Conservation (phyloP, 2,797 vertebrate genomes). For the Pseudomugil gertrudae region DNA sequence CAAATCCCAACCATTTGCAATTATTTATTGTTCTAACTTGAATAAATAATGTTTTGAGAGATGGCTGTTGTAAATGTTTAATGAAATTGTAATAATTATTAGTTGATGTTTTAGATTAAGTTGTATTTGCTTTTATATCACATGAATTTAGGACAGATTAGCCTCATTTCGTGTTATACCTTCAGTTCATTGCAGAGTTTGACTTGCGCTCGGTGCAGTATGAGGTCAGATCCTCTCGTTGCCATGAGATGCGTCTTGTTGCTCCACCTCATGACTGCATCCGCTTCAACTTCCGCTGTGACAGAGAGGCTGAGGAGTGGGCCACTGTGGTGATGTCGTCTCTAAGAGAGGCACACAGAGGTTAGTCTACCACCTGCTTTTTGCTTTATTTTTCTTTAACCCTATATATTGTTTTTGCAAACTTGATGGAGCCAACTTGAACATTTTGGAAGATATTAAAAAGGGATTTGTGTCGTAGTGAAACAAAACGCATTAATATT, state of each 20-base stretch:
- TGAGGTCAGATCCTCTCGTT: slow-evolving; percentile 79
- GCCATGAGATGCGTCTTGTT: slow-evolving; percentile 85
- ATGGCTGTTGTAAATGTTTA: not conserved
- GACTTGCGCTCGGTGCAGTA: slow-evolving; percentile 87
- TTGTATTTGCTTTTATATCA: not conserved
- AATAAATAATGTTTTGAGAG: not conserved
- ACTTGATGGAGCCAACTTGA: not conserved
- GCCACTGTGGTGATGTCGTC: slow-evolving; percentile 89
- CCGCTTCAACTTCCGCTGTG: slow-evolving; percentile 86
- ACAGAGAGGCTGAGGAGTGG: slow-evolving; percentile 92
- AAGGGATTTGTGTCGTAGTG: not conserved
- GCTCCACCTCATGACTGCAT: slow-evolving; percentile 82
- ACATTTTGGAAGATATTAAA: not conserved
- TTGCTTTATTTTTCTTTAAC: not conserved
- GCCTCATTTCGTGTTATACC: not conserved
- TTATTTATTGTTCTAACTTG: not conserved
- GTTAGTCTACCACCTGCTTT: slow-evolving; percentile 59
- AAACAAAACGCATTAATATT: not conserved
- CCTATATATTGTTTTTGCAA: not conserved
- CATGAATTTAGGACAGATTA: not conserved
- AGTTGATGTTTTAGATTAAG: not conserved
- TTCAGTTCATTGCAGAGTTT: slow-evolving; percentile 86
- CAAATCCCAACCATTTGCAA: not conserved
- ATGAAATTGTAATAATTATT: not conserved
- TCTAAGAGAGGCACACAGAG: slow-evolving; percentile 86